Evolutionary conservation across 2,888 invertebrate genomes (phyloP).

Genomic region (Ligdia adustata): DNA sequence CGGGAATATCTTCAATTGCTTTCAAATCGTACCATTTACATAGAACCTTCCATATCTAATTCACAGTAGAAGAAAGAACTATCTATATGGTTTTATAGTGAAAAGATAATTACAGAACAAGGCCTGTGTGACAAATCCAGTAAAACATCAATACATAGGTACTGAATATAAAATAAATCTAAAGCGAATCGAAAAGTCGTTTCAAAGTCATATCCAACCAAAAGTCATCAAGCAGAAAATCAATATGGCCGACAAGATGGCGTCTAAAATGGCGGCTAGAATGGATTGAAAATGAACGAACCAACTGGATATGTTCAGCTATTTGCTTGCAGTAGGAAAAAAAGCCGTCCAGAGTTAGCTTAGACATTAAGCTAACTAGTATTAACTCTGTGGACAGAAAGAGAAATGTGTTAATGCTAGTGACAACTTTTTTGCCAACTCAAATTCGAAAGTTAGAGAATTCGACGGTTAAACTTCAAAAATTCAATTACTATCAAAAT

Average conservation of each 20-base stretch:
- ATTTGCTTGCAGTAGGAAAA: constrained; percentile 84
- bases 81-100: too few relatives aligned
- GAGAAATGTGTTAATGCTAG: constrained; percentile 56
- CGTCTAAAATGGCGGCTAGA: constrained; percentile 57
- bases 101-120: too few relatives aligned
- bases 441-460: neutral
- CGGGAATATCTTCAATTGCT: too few relatives aligned
- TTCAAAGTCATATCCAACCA: too few relatives aligned
- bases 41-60: too few relatives aligned
- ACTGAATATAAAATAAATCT: too few relatives aligned
- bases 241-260: constrained; percentile 48
- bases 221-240: constrained; percentile 35
- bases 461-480: neutral
- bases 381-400: constrained; percentile 76
- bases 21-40: too few relatives aligned
- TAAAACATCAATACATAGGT: too few relatives aligned
- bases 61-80: too few relatives aligned
- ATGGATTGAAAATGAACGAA: constrained; percentile 62
- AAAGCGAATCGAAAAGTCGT: too few relatives aligned
- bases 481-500: too few relatives aligned
- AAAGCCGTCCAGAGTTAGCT: constrained; percentile 81
- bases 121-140: too few relatives aligned
- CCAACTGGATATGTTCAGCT: constrained; percentile 82
- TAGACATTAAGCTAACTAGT: constrained; percentile 73
- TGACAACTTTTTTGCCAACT: constrained; percentile 30